Base-by-base conservation (phyloP, 2,113 vertebrate genomes). In the Salvelinus namaycush region DNA sequence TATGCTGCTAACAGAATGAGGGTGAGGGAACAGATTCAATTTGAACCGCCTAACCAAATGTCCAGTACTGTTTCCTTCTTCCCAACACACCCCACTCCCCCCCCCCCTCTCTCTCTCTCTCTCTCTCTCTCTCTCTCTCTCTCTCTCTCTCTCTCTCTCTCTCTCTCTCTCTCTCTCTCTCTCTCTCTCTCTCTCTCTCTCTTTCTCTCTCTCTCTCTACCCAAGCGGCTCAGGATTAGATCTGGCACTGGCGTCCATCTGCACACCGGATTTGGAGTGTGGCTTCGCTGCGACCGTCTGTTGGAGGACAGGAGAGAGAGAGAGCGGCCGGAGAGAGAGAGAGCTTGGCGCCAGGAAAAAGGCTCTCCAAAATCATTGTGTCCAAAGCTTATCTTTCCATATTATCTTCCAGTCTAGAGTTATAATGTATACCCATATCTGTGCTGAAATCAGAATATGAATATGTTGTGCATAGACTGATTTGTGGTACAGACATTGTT, bases 241-340 rank as follows among this genome's bases (percentile, higher is more conserved):
- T 83, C 87, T 79, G 87, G 89, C 71, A 83, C 88, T 83, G 83
- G 79, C 75, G 85, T 87, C 91, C 92, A 91, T 92, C 90, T 93
- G 91, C 88, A 90, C 87, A 87, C 89, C 90, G 88, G 91, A 91
- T 92, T 89, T 91, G 79, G 87, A 87, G 76, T 6, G 85, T 76
- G 87, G 87, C 87, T 88, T 87, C 81, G 78, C 90, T 88, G 90
- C 79, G 87, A 88, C 86, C 90, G 88, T 92, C 92, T 92, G 92
- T 91, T 82, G 80, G 84, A 84, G 84, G 79, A 34, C 65, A 66
- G 64, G 72, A 39, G 72, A 39, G 39, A 54, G 72, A 69, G 65
- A 24, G 68, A 34, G 73, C 54, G 59, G 59, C 59, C 59, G 6
- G 5, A 39, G 67, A 39, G 67, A 3, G 67, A 22, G 72, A 44